These are phyloP conservation scores for Prorops nasuta DNA, from an alignment of 1,140 invertebrate species.

Conservation along the genomic window DNA sequence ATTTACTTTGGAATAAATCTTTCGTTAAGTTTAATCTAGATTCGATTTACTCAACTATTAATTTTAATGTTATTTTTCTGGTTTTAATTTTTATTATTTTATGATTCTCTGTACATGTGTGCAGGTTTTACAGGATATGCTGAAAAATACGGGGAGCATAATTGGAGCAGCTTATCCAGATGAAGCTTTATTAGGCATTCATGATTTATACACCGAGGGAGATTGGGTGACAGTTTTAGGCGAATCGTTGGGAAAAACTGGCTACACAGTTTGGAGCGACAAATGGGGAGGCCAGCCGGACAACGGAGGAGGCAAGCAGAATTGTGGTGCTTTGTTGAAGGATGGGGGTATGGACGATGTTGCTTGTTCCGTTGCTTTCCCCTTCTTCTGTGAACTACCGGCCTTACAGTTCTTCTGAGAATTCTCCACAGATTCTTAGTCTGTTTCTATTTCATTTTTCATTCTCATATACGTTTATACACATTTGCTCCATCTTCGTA, in stretches of 20 bases:
- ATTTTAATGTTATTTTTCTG: too few species aligned
- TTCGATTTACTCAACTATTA: too few species aligned
- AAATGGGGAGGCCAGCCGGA: conserved; percentile 50
- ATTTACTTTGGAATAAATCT: too few species aligned
- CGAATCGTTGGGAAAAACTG: conserved; percentile 46
- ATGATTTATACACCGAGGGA: conserved; percentile 47
- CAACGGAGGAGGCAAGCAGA: conserved; percentile 43
- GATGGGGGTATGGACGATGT: conserved; percentile 49
- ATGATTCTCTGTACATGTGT: too few species aligned
- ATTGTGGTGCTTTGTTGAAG: conserved; percentile 46
- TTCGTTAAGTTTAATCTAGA: too few species aligned
- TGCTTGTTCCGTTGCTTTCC: conserved; percentile 38
- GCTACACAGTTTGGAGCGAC: conserved; percentile 47
- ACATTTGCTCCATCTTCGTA: too few species aligned
- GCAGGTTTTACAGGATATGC: conserved; percentile 42
- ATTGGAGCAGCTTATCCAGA: conserved; percentile 33
- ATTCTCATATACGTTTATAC: neutral
- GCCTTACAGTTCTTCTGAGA: conserved; percentile 18
- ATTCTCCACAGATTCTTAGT: neutral
- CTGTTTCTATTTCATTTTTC: neutral
- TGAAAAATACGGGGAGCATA: conserved; percentile 31
- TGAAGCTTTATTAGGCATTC: conserved; percentile 45
- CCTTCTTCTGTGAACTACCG: conserved; percentile 47
- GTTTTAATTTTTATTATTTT: too few species aligned
- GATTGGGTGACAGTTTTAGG: conserved; percentile 49